phyloP scores from a whole-genome alignment of 2,888 invertebrate species.

The Sphaeridia pumilis region DNA sequence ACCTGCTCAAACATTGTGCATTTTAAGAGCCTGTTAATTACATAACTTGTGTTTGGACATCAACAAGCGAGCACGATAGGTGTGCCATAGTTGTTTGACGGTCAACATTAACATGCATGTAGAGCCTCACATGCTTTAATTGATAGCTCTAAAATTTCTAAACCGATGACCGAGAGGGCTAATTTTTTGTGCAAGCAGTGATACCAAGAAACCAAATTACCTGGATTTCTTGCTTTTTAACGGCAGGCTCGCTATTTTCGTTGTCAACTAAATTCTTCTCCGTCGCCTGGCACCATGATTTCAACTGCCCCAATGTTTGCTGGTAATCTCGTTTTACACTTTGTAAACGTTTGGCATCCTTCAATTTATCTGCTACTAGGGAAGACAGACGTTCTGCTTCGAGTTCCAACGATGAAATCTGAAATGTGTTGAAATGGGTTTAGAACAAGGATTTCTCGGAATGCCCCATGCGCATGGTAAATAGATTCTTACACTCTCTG shows the following conservation, averaged over 20 bases:
- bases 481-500: constrained; percentile 26
- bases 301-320: constrained; percentile 65
- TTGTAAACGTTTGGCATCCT: constrained; percentile 74
- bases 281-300: constrained; percentile 69
- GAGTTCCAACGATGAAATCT: constrained; percentile 69
- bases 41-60: too few relatives aligned
- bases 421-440: constrained; percentile 36
- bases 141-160: not conserved
- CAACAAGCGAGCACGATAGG: too few relatives aligned
- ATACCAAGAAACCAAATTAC: constrained; percentile 36
- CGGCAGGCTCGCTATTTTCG: constrained; percentile 61
- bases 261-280: constrained; percentile 69
- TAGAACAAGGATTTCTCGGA: too few relatives aligned
- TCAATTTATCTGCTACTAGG: constrained; percentile 74
- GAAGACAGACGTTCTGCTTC: constrained; percentile 64
- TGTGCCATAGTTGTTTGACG: too few relatives aligned
- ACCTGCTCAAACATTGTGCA: too few relatives aligned
- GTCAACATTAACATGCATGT: not conserved
- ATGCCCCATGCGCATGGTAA: not conserved
- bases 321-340: constrained; percentile 69
- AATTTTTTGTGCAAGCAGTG: too few relatives aligned
- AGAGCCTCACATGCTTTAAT: not conserved
- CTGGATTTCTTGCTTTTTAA: constrained; percentile 63
- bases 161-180: too few relatives aligned
- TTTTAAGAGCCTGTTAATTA: too few relatives aligned